Base-by-base conservation (phyloP, 2,797 vertebrate species). In the Danio tinwini region DNA sequence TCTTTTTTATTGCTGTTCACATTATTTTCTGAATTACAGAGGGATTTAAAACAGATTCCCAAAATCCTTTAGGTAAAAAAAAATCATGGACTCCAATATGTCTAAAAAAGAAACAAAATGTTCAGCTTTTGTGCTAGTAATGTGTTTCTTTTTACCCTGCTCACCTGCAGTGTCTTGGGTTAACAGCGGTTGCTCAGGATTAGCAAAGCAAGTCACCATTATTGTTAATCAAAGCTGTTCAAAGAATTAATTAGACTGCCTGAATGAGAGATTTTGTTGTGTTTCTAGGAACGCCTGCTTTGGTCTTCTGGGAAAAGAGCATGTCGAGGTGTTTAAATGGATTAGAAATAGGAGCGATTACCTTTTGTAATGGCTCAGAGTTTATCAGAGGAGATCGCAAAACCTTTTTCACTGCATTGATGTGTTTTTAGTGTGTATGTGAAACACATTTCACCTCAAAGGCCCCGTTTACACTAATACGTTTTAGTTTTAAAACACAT, bases 161-260 rank as follows among this genome's bases (percentile, higher is more conserved):
- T 29, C 29, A 29, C 29, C 1, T 29, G 29, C 29, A 29, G 29
- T 29, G 29, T 29, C 29, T 29, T 29, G 29, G 29, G 50, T 62
- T 49, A 6, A 50, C 45, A 40, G 49, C 11, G 7, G 2, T 70
- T 70, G 16, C 50, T 53, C 67, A 53, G 37, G 67, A 21, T 64
- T 10, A 75, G 17, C 12, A 29, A 44, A 75, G 12, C 73, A 53
- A 76, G 19, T 45, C 62, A 45, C 8, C 63, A 50, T 45, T 76
- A 19, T 37, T 42, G 11, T 59, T 17, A 58, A 74, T 50, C 29
- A 50, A 11, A 61, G 16, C 72, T 63, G 5, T 17, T 63, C n/a
- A 42, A 63, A 5, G 37, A 40, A 58, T 68, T 40, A 16, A 77
- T 49, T 68, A 42, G 37, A 19, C 47, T 10, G 6, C 14, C 52